Percentiles rank a stretch among this genome's conserved stretches.
These are phyloP conservation scores for Cyclura pinguis DNA, from an alignment of 2,797 vertebrate species.

Conservation along the genomic window DNA sequence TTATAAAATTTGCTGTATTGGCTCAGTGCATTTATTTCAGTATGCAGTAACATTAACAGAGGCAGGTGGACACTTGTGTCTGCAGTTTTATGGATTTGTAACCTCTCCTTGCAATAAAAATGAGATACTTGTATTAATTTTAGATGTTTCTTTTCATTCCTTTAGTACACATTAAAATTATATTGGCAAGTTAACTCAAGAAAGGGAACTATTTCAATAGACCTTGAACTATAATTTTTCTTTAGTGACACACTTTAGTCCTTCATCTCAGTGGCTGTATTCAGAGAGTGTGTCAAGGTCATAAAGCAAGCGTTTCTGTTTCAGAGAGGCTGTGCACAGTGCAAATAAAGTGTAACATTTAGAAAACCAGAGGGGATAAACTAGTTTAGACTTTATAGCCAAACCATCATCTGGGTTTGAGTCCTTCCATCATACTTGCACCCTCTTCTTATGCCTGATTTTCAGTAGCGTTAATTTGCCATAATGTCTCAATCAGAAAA, in stretches of 20 bases:
- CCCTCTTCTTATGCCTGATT: background rate
- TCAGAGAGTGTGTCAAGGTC: slow-evolving; percentile 8
- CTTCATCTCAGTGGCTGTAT: background rate
- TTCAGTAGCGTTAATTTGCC: background rate
- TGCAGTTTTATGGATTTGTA: slow-evolving; percentile 4
- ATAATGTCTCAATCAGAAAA: background rate
- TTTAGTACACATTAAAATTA: slow-evolving; percentile 28
- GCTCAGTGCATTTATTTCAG: slow-evolving; percentile 33
- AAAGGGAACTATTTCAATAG: background rate
- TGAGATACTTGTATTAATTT: slow-evolving; percentile 24
- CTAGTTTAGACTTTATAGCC: background rate
- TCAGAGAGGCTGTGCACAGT: background rate
- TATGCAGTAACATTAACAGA: background rate
- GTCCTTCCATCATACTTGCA: background rate
- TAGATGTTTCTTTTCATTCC: background rate
- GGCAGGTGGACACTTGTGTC: background rate
- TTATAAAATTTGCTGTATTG: slow-evolving; percentile 17
- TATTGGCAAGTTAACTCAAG: background rate
- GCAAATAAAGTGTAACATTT: background rate
- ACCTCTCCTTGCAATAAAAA: slow-evolving; percentile 12
- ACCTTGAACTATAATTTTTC: background rate
- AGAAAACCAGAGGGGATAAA: background rate
- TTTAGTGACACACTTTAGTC: background rate
- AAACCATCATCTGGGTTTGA: background rate
- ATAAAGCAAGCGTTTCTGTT: background rate